Evolutionary conservation across 92 coral and sea anemone genomes (phyloP).

Genomic region (Bergia sp.): DNA sequence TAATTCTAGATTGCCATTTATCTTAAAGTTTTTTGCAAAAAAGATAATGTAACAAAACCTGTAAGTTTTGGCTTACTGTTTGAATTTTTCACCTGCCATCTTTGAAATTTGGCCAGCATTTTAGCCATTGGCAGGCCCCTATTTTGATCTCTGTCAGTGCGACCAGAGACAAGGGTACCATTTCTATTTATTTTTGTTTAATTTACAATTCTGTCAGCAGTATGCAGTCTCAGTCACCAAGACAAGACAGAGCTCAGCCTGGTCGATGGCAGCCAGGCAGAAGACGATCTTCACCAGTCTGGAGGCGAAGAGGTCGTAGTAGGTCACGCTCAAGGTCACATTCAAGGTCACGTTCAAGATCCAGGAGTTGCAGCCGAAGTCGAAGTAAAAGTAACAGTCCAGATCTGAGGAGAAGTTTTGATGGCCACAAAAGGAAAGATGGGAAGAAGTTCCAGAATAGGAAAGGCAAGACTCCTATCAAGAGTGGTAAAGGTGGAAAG

Average conservation of each 20-base stretch:
- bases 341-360: conserved; percentile 46
- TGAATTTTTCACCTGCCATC: too few species aligned
- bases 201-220: conserved; percentile 27
- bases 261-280: conserved; percentile 83
- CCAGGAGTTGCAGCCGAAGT: conserved; percentile 65
- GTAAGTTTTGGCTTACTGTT: too few species aligned
- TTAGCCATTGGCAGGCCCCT: too few species aligned
- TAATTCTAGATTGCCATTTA: too few species aligned
- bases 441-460: conserved; percentile 64
- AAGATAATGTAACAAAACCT: too few species aligned
- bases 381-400: conserved; percentile 77
- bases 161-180: too few species aligned
- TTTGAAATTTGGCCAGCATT: too few species aligned
- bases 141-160: too few species aligned
- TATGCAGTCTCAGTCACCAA: conserved; percentile 38
- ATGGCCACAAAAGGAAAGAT: conserved; percentile 53
- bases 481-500: conserved; percentile 36
- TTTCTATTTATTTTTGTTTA: too few species aligned
- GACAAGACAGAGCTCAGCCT: conserved; percentile 62
- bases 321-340: conserved; percentile 57
- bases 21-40: too few species aligned
- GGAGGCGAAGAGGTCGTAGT: conserved; percentile 77
- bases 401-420: conserved; percentile 56
- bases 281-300: conserved; percentile 70
- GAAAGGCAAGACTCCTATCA: conserved; percentile 53